Evolutionary conservation across 1,140 invertebrate species (phyloP), one percentile per base, ranked within the genome.

Genomic region (Bombus terrestris): DNA sequence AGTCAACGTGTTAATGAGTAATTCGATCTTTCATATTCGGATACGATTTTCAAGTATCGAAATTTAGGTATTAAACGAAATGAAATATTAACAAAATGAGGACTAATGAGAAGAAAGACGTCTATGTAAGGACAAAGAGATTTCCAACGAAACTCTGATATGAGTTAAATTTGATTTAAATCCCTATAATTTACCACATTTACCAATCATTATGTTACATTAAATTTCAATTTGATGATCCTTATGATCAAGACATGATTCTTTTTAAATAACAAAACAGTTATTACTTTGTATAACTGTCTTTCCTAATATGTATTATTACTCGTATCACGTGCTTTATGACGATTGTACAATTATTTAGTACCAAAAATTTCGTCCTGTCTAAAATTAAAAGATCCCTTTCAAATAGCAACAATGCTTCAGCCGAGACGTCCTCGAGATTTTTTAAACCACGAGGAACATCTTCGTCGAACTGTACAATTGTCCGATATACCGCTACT

Each of bases 101-200:
- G 9, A 28, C 28, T 5, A 53, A 53, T 2, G 18, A 53, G 18
- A 18, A 53, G 18, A 28, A 72, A 32, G 28, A 22, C 2, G n/a
- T 81, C 62, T 57, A 39, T 62, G 80, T 73, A 62, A 81, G 69
- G 80, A 81, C 12, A 59, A 81, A 81, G 53, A 81, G 79, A 81
- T 72, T 81, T 79, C 62, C 62, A 80, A 69, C 35, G 32, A 69
- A 80, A 80, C 32, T 43, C 59, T 80, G 77, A 80, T 80, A 69
- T 73, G 80, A 62, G 39, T 78, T 41, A 66, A 66, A 32, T 41
- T 72, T 73, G n/a, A 73, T 62, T 62, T 71, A 72, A 37, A 59
- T 72, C 6, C 35, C 68, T 79, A 68, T n/a, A 39, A 32, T 41
- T 41, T 32, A 78, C 62, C 57, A 80, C 6, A 35, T 81, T 41